Conservation (phyloP, 2,888 invertebrate genomes). For the Calephelis perditalis region DNA sequence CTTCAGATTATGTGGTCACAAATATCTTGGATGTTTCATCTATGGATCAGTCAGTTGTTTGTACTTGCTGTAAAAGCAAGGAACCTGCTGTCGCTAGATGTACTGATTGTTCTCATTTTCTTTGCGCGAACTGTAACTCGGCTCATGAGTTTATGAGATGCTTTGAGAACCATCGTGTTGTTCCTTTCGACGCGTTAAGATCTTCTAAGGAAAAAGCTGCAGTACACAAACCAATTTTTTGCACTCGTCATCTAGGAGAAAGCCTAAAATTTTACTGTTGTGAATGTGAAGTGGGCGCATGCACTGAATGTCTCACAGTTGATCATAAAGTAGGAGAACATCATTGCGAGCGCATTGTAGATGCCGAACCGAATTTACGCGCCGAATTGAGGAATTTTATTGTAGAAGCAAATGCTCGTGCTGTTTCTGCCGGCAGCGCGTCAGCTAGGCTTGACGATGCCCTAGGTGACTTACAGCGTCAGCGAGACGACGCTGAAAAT, state of each 20-base stretch:
- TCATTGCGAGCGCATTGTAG: slow-evolving; percentile 88
- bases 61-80: slow-evolving; percentile 97
- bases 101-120: slow-evolving; percentile 95
- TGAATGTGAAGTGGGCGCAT: slow-evolving; percentile 91
- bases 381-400: slow-evolving; percentile 87
- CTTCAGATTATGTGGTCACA: slow-evolving; percentile 91
- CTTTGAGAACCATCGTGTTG: slow-evolving; percentile 96
- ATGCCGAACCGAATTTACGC: slow-evolving; percentile 87
- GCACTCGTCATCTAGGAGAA: slow-evolving; percentile 88
- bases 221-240: slow-evolving; percentile 93
- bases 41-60: slow-evolving; percentile 85
- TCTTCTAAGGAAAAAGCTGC: slow-evolving; percentile 87
- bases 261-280: slow-evolving; percentile 93
- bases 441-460: slow-evolving; percentile 87
- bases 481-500: slow-evolving; percentile 90
- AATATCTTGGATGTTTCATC: slow-evolving; percentile 91
- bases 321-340: slow-evolving; percentile 91
- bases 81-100: slow-evolving; percentile 96
- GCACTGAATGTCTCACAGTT: slow-evolving; percentile 90
- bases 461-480: slow-evolving; percentile 90
- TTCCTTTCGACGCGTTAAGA: slow-evolving; percentile 91
- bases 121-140: slow-evolving; percentile 95
- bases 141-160: slow-evolving; percentile 98
- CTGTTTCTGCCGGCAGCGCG: slow-evolving; percentile 86
- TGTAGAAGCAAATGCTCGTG: slow-evolving; percentile 85